These are phyloP conservation scores for Synergus gifuensis DNA, from an alignment of 2,888 invertebrate species.

Conservation along the genomic window DNA sequence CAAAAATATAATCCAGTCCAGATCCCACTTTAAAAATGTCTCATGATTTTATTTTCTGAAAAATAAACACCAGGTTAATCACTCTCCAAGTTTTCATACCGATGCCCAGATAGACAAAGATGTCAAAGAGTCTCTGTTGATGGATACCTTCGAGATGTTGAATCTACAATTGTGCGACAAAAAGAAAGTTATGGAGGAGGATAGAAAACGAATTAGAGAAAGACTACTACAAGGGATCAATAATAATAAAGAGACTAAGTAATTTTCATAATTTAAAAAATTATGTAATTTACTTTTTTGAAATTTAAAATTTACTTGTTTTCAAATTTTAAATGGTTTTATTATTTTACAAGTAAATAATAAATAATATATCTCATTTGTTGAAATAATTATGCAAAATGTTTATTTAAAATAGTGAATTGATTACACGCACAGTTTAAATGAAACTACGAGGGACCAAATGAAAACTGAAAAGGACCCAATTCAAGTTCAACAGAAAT, in stretches of 20 bases:
- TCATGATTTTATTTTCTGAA: background rate
- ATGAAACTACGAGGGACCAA: slow-evolving; percentile 57
- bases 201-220: slow-evolving; percentile 85
- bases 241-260: slow-evolving; percentile 45
- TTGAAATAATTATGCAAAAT: slow-evolving; percentile 6
- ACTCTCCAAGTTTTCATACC: slow-evolving; percentile 95
- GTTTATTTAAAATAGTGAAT: slow-evolving; percentile 12
- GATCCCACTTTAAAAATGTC: background rate
- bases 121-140: slow-evolving; percentile 89
- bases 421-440: slow-evolving; percentile 46
- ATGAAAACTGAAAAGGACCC: slow-evolving; percentile 62
- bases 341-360: no score
- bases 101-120: slow-evolving; percentile 91
- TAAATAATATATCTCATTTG: background rate
- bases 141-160: slow-evolving; percentile 88
- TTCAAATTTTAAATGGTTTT: no score
- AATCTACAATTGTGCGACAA: slow-evolving; percentile 88
- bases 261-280: background rate
- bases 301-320: background rate
- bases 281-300: background rate
- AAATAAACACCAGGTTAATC: slow-evolving; percentile 84
- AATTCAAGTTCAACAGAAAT: slow-evolving; percentile 81
- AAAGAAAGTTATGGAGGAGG: slow-evolving; percentile 86
- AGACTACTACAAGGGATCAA: slow-evolving; percentile 80
- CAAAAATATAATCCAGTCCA: no score